phyloP scores from a whole-genome alignment of 2,113 vertebrate species.

The Cepphus grylle region DNA sequence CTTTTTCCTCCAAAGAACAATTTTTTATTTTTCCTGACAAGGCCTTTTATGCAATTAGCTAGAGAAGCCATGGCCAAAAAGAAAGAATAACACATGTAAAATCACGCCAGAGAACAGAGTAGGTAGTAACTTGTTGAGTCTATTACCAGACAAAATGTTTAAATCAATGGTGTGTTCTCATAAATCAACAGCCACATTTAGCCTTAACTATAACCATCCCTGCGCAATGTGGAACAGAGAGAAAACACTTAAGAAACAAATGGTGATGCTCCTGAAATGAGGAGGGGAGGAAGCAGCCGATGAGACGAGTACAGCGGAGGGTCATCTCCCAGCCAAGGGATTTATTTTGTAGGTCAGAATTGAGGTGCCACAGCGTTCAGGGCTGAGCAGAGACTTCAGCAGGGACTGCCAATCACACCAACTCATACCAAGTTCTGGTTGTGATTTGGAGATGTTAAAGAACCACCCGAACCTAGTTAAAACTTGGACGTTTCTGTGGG shows the following conservation, averaged over 20 bases:
- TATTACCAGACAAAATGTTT: slow-evolving; percentile 49
- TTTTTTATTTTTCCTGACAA: slow-evolving; percentile 38
- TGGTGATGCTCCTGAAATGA: neutral
- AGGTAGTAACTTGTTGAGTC: slow-evolving; percentile 58
- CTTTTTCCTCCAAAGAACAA: slow-evolving; percentile 4
- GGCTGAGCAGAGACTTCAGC: neutral
- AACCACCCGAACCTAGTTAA: neutral
- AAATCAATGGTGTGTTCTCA: neutral
- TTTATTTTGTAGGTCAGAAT: neutral
- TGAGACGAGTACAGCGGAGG: neutral
- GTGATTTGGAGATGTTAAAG: neutral
- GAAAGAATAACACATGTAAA: slow-evolving; percentile 33
- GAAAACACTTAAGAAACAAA: neutral
- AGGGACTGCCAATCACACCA: neutral
- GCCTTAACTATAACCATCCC: slow-evolving; percentile 33
- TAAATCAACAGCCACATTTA: slow-evolving; percentile 42
- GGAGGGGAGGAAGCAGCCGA: neutral
- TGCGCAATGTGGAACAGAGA: neutral
- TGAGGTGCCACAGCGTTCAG: neutral
- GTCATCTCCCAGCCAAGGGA: neutral
- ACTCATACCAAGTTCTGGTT: neutral
- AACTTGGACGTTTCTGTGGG: neutral
- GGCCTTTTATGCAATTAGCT: slow-evolving; percentile 56
- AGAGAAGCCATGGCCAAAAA: slow-evolving; percentile 14
- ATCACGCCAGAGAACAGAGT: neutral